A percentile compares a stretch with the other conserved stretches of the same genome.
Conservation (phyloP, 2,113 vertebrate species). For the Pachyramphus minor region DNA sequence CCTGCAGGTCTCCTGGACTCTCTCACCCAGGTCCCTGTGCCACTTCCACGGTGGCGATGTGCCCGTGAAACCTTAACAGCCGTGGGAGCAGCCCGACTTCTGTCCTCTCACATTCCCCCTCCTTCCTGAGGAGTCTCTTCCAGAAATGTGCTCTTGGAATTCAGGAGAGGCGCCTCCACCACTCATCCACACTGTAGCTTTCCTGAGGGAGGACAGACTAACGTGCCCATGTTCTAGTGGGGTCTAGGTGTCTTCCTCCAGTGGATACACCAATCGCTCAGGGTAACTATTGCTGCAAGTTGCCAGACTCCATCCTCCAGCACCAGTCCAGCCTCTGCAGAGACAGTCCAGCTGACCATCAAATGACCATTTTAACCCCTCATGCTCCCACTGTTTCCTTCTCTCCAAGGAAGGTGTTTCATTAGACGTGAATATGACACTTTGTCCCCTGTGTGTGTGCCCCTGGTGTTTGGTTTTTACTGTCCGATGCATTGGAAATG, state of each 20-base stretch:
- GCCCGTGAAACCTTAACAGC: not conserved
- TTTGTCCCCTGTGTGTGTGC: not conserved
- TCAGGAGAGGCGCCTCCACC: not conserved
- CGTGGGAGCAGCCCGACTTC: not conserved
- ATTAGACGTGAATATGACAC: rapidly evolving
- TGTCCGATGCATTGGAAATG: not conserved
- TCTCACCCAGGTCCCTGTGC: not conserved
- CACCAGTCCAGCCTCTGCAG: not conserved
- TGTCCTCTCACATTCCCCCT: not conserved
- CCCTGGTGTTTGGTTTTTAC: not conserved
- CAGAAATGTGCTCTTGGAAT: not conserved
- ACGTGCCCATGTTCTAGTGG: not conserved
- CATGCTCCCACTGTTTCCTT: not conserved
- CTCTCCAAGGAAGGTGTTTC: not conserved
- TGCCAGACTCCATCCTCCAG: not conserved
- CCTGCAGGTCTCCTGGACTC: not conserved
- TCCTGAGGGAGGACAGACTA: not conserved
- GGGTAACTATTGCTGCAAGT: not conserved
- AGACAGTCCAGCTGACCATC: not conserved
- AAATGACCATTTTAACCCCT: not conserved
- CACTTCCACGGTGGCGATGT: not conserved
- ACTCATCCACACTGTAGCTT: not conserved
- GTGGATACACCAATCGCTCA: not conserved
- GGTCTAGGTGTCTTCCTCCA: not conserved
- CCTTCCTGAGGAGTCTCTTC: not conserved